Conservation (phyloP, 1,140 invertebrate species). For the Trinorchestia longiramus region DNA sequence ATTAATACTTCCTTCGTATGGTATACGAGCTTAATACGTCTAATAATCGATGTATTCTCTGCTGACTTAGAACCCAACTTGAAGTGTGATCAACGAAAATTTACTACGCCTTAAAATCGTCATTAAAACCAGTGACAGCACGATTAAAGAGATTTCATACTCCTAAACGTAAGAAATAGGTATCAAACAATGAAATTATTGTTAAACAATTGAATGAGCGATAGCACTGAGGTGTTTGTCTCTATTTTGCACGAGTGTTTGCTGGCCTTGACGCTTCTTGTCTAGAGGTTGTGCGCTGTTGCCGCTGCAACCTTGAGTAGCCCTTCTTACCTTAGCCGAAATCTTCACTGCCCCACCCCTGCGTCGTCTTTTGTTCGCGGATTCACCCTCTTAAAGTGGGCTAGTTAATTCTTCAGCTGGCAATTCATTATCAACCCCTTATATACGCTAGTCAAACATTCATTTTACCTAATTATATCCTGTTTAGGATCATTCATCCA, state of each 20-base stretch:
- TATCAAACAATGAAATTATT: neutral
- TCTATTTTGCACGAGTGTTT: neutral
- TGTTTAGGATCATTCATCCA: too few species aligned
- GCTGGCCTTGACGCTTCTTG: slow-evolving; percentile 35
- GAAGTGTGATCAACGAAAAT: neutral
- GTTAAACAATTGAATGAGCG: neutral
- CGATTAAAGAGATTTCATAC: neutral
- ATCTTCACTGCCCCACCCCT: neutral
- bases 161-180: neutral
- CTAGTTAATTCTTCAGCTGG: neutral
- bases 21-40: too few species aligned
- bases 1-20: too few species aligned
- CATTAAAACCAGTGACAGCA: neutral
- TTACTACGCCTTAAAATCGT: neutral
- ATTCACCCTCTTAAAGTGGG: neutral
- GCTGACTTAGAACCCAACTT: neutral
- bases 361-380: neutral
- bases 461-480: too few species aligned
- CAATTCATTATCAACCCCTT: too few species aligned
- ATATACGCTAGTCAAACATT: too few species aligned
- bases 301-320: slow-evolving; percentile 32
- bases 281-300: neutral
- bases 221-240: neutral
- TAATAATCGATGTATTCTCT: neutral
- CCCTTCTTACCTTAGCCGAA: slow-evolving; percentile 9